Base-by-base conservation (phyloP, 2,113 vertebrate species). In the Rhegmatorhina hoffmannsi region DNA sequence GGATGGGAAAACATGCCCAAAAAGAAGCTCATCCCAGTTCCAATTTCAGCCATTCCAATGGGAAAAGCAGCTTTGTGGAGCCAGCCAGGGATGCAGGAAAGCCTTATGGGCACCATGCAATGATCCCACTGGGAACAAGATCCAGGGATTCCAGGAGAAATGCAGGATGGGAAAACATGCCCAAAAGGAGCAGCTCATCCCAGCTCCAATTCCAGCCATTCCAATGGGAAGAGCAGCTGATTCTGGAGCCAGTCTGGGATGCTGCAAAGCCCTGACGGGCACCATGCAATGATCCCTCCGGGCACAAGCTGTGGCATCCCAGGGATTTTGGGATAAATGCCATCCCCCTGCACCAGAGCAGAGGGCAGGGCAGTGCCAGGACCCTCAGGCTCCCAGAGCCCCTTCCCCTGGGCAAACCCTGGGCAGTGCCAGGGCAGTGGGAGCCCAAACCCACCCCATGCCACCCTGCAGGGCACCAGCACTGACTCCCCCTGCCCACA, bases 231-330 rank as follows among this genome's bases (percentile, higher is more conserved):
- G 68, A 52, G 26, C 0, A 1, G 11, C 28, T 6, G 13, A 6
- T 47, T 6, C 25, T 13, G 26, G 59, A 81, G 38, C 46, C 43
- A 17, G 13, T 6, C 29, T 1, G 2, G 53, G 62, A 36, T 60
- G 82, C 69, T 63, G 56, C 56, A 28, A 33, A 79, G 56, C 38
- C 33, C 80, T 59, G 6, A 4, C 0, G 3, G 3, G 40, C 31
- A 38, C 40, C 19, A 1, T 0, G 7, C 8, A 21, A 31, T 0
- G 6, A 34, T 59, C 64, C 44, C 26, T 43, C 34, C 0, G 2
- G 40, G 70, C 84, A 62, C 12, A 11, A 33, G 34, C 43, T 67
- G 46, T 33, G 21, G 53, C 53, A 55, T 29, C 28, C 20, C 36
- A 1, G 33, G 75, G 31, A 73, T 38, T 68, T 24, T 4, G 4